phyloP scores from a whole-genome alignment of 1,140 invertebrate species.

The Arion vulgaris region DNA sequence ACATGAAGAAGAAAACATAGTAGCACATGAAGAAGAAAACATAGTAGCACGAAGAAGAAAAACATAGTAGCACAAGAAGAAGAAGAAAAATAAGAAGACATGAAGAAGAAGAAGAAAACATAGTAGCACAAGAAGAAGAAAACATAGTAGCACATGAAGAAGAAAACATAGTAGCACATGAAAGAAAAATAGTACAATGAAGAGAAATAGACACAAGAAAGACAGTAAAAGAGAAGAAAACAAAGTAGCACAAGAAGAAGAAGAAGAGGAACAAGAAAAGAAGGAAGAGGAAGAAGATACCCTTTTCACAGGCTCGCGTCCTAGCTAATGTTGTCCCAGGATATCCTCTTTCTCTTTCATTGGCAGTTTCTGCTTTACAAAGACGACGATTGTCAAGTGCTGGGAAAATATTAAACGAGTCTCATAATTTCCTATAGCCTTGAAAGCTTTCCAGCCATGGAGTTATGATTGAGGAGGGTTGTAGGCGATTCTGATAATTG shows the following conservation, averaged over 20 bases:
- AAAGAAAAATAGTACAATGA: no score
- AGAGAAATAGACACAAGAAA: not conserved
- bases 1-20: no score
- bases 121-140: no score
- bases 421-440: slow-evolving; percentile 30
- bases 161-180: no score
- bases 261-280: not conserved
- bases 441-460: not conserved
- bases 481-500: slow-evolving; percentile 30
- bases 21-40: no score
- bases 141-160: no score
- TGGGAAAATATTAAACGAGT: slow-evolving; percentile 39
- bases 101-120: no score
- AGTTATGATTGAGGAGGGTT: slow-evolving; percentile 27
- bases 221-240: not conserved
- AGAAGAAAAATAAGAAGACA: no score
- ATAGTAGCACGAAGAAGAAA: no score
- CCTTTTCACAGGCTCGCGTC: not conserved
- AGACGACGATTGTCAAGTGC: slow-evolving; percentile 32
- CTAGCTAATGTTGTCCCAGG: not conserved
- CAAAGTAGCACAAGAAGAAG: not conserved
- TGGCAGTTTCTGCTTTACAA: slow-evolving; percentile 1
- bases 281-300: not conserved
- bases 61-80: no score
- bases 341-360: not conserved